Evolutionary conservation across 2,113 vertebrate species (phyloP).

Genomic region (Cinclus cinclus): DNA sequence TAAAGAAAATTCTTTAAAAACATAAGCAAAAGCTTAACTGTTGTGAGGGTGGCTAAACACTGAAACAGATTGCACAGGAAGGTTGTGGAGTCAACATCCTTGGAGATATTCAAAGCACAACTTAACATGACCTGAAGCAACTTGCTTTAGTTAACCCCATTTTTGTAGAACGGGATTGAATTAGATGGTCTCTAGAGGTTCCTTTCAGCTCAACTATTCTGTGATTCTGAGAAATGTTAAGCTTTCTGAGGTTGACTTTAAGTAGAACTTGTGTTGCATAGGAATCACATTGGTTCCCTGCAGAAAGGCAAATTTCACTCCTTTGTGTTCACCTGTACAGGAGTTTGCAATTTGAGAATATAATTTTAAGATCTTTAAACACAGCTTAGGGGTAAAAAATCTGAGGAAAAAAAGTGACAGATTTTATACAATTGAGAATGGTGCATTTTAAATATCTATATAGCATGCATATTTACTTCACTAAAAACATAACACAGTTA

Average conservation of each 20-base stretch:
- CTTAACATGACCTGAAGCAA: not conserved
- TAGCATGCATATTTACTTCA: not conserved
- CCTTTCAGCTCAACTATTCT: not conserved
- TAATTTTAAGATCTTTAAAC: not conserved
- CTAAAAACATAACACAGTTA: not conserved
- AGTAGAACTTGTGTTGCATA: not conserved
- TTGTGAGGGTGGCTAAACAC: not conserved
- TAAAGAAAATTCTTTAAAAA: not conserved
- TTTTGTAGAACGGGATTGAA: not conserved
- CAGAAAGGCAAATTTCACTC: not conserved
- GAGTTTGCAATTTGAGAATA: not conserved
- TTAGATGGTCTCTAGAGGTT: not conserved
- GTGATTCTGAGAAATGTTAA: not conserved
- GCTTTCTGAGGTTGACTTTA: not conserved
- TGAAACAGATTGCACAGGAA: not conserved
- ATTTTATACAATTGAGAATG: not conserved
- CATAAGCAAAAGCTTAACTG: not conserved
- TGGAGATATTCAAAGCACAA: not conserved
- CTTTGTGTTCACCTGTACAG: not conserved
- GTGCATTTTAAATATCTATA: not conserved
- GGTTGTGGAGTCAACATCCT: not conserved
- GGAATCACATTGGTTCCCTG: not conserved
- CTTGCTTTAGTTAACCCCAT: not conserved
- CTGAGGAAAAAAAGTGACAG: not conserved
- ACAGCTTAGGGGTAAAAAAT: not conserved